Evolutionary conservation across 2,888 invertebrate species (phyloP), one percentile per base, ranked within the genome.

Genomic region (Latheticus oryzae): DNA sequence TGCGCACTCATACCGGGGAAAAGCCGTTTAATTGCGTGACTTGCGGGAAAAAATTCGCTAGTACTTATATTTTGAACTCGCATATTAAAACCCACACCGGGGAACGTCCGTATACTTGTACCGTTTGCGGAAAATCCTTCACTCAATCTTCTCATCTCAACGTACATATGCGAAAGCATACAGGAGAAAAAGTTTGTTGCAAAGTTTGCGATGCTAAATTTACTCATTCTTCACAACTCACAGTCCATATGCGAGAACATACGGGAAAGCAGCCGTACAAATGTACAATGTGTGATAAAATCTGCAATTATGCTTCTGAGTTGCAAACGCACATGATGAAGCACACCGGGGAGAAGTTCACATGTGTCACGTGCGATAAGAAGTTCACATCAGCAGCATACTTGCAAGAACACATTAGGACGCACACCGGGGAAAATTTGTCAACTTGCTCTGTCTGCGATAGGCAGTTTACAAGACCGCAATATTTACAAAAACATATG

Each of bases 1-100:
- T 83, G 71, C 73, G 76, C 0, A 76, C 75, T 0, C 78, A 78
- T 55, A 78, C 78, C 2, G 78, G 78, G 3, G 78, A 78, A 61
- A 76, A 76, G 58, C 77, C 77, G 0, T 78, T 74, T 48, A 62
- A 60, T 26, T 78, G 78, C 47, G 61, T 67, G 0, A 71, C 71
- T 17, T 78, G 78, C 50, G 74, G 72, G 1, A 76, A 74, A 71
- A 84, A 84, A 51, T 85, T 85, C 68, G 83, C 85, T 0, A 85
- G 85, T 75, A 81, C 83, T 55, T 84, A 85, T 43, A 84, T 85
- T 1, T 78, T 84, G 15, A 84, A 81, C 66, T 84, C 84, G 0
- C 86, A 86, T 66, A 80, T 82, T 50, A 82, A 85, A 66, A 84
- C 83, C 3, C 86, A 86, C 73, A 85, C 86, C 0, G 85, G 85